Conservation (phyloP, 2,888 invertebrate genomes). For the Agelastica alni region DNA sequence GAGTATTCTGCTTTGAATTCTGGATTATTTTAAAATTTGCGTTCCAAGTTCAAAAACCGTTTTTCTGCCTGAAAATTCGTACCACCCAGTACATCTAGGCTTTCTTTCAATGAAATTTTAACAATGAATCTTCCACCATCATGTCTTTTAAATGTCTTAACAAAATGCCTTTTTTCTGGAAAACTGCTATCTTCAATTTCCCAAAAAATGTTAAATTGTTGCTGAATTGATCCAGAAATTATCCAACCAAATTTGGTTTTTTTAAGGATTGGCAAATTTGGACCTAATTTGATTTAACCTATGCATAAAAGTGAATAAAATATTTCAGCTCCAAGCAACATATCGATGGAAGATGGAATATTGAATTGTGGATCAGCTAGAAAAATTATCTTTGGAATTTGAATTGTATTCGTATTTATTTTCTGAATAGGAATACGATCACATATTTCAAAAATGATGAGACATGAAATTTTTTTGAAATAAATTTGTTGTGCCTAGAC, state of each 20-base stretch:
- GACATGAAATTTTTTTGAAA: no score
- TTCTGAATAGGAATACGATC: no score
- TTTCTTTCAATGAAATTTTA: not conserved
- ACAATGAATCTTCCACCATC: not conserved
- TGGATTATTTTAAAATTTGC: slow-evolving; percentile 4
- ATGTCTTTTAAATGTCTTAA: not conserved
- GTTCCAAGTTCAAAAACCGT: slow-evolving; percentile 6
- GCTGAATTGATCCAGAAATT: no score
- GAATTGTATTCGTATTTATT: no score
- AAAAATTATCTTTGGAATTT: no score
- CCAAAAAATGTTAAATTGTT: not conserved
- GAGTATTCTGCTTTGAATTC: not conserved
- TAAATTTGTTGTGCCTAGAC: no score
- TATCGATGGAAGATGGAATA: slow-evolving; percentile 3
- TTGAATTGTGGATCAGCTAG: slow-evolving; percentile 14
- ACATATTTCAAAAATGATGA: no score
- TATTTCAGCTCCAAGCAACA: slow-evolving; percentile 13
- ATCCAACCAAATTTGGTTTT: slow-evolving; percentile 13
- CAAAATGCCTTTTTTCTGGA: not conserved
- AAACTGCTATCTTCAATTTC: not conserved
- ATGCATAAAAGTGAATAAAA: slow-evolving; percentile 12
- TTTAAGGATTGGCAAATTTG: slow-evolving; percentile 5
- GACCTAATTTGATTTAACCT: slow-evolving; percentile 5
- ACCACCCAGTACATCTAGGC: not conserved
- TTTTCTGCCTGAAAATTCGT: not conserved